Conservation (phyloP, 2,113 vertebrate genomes). For the Calypte anna region DNA sequence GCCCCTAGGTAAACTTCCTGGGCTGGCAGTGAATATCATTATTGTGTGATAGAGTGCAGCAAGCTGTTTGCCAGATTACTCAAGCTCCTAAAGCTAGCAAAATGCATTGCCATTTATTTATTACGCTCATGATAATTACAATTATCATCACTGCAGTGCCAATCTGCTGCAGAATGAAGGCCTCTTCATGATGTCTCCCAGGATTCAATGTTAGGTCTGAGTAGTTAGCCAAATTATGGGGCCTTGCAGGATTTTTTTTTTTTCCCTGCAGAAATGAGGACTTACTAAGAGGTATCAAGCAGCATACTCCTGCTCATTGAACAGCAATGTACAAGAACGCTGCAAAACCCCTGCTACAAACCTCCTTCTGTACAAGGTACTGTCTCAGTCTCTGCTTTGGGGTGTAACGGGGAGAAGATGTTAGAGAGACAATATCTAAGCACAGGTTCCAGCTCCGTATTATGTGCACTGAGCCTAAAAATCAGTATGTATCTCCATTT, state of each 20-base stretch:
- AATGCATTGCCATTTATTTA: constrained; percentile 61
- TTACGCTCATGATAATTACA: constrained; percentile 61
- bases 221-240: constrained; percentile 45
- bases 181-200: constrained; percentile 58
- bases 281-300: neutral
- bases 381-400: neutral
- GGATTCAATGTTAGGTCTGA: constrained; percentile 38
- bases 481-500: neutral
- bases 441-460: neutral
- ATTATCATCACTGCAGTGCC: constrained; percentile 61
- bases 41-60: constrained; percentile 53
- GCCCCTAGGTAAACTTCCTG: constrained; percentile 65
- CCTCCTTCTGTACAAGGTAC: neutral
- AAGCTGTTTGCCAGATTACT: constrained; percentile 65
- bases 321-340: neutral
- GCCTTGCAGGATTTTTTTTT: neutral
- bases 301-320: neutral
- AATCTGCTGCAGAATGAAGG: constrained; percentile 55
- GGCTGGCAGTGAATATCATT: constrained; percentile 63
- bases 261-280: neutral
- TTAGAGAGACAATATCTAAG: neutral
- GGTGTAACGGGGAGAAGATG: too few species aligned
- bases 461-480: neutral
- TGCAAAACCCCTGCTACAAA: neutral
- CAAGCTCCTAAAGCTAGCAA: constrained; percentile 49